Base-by-base conservation (phyloP, 1,140 invertebrate genomes). In the Zelostemma sp. region DNA sequence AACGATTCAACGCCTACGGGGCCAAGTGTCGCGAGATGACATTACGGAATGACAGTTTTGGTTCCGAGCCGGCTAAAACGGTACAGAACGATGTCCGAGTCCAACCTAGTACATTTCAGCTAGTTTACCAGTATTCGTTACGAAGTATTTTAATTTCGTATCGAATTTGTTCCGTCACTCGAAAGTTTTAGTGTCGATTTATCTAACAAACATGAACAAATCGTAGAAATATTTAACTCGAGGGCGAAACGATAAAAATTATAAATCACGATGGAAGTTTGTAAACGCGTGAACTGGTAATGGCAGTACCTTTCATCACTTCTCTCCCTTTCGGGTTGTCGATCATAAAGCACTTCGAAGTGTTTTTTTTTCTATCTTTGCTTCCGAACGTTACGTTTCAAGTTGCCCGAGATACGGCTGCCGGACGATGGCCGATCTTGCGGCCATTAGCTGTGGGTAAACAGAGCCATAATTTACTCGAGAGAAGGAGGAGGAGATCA, bases 391-490 rank as follows among this genome's bases (percentile, higher is more conserved):
- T 53, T 63, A 56, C 63, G 63, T 66, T n/a, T 12, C 40, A 41
- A 41, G 40, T 41, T 38, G 3, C 35, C 35, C 35, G 35, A 38
- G 35, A 38, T 38, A 38, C 35, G 35, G n/a, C 49, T 61, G 59
- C 68, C 71, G 78, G 80, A 83, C 78, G 76, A 77, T 79, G 79
- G 79, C 72, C 74, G 78, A 82, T 83, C 74, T 79, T 73, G 77
- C 76, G 77, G 76, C 83, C 80, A 85, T 85, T 85, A 84, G 79
- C 80, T 76, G 72, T 69, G 78, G 72, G 83, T 84, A 85, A 85
- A 85, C 83, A 85, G 80, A 82, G 74, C 78, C 73, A 83, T 85
- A 84, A 81, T 84, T 85, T 84, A 84, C 77, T 79, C 73, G 72
- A 73, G 70, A 75, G 49, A 60, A 67, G 14, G 64, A 68, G 69